These are phyloP conservation scores for Sialis lutaria DNA, from an alignment of 2,888 invertebrate species.

Conservation along the genomic window DNA sequence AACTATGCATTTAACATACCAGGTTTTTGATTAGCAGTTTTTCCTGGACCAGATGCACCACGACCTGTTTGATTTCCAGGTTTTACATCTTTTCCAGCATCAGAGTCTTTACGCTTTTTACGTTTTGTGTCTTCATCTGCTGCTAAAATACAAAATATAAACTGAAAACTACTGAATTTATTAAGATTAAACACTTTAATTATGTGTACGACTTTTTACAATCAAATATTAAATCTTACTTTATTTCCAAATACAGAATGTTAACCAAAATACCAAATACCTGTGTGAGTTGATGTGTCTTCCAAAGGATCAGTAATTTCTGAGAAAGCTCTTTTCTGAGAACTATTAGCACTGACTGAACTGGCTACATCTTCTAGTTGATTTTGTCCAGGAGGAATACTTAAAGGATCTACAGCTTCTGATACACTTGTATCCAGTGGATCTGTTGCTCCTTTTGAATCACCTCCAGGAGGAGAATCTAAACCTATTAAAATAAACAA, in stretches of 20 bases:
- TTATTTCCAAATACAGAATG: no score
- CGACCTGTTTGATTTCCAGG: constrained; percentile 25
- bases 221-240: no score
- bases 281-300: constrained; percentile 45
- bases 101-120: constrained; percentile 61
- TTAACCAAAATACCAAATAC: background rate
- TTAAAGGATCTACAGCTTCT: constrained; percentile 15
- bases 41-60: constrained; percentile 20
- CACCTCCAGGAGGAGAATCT: constrained; percentile 1
- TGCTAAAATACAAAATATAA: constrained; percentile 13
- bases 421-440: constrained; percentile 7
- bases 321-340: constrained; percentile 11
- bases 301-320: constrained; percentile 32
- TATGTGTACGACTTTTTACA: no score
- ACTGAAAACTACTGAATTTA: no score
- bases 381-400: constrained; percentile 26
- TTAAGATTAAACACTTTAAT: no score
- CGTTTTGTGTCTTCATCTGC: constrained; percentile 51
- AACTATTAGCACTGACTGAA: constrained; percentile 8
- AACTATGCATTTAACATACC: constrained; percentile 6
- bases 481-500: constrained; percentile 4
- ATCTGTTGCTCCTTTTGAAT: constrained; percentile 2
- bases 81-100: constrained; percentile 37
- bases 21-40: constrained; percentile 16
- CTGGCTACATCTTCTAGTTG: constrained; percentile 21